A percentile compares a stretch with the other conserved stretches of the same genome.
Evolutionary conservation across 2,113 vertebrate genomes (phyloP).

Genomic region (Anguilla rostrata): DNA sequence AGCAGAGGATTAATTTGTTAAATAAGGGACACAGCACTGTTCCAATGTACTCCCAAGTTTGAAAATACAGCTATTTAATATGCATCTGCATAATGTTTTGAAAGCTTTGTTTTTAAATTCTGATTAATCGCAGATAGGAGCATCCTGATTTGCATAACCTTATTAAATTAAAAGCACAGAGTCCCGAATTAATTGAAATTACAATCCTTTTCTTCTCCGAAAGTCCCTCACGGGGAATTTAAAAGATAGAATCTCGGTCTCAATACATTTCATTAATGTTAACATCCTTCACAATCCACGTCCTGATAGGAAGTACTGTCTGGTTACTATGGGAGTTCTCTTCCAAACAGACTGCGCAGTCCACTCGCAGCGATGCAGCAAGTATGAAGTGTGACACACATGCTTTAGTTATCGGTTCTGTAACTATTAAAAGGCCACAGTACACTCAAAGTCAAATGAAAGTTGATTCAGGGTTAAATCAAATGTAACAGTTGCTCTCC

Average conservation of each 20-base stretch:
- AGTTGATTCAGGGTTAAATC: too few relatives aligned
- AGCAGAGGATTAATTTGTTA: neutral
- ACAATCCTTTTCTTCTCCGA: slow-evolving; percentile 42
- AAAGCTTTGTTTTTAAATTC: slow-evolving; percentile 26
- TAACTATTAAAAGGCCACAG: too few relatives aligned
- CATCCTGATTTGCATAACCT: slow-evolving; percentile 46
- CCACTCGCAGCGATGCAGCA: neutral
- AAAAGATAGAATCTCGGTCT: neutral
- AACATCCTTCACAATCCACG: neutral
- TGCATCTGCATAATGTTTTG: slow-evolving; percentile 49
- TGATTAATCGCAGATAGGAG: slow-evolving; percentile 43
- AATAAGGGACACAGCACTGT: neutral
- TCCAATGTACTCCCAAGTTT: slow-evolving; percentile 28
- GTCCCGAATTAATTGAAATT: slow-evolving; percentile 52
- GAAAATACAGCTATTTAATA: slow-evolving; percentile 41
- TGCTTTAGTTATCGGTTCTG: too few relatives aligned
- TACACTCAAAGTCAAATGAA: too few relatives aligned
- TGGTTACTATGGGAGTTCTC: neutral
- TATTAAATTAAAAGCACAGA: slow-evolving; percentile 49
- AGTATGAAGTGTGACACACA: neutral
- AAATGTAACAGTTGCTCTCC: too few relatives aligned
- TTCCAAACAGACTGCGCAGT: neutral
- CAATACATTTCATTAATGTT: neutral
- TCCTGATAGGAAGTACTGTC: neutral
- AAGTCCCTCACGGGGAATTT: slow-evolving; percentile 23